A percentile compares a stretch with the other conserved stretches of the same genome.
Conservation (phyloP, 2,888 invertebrate genomes). For the Arctia plantaginis region DNA sequence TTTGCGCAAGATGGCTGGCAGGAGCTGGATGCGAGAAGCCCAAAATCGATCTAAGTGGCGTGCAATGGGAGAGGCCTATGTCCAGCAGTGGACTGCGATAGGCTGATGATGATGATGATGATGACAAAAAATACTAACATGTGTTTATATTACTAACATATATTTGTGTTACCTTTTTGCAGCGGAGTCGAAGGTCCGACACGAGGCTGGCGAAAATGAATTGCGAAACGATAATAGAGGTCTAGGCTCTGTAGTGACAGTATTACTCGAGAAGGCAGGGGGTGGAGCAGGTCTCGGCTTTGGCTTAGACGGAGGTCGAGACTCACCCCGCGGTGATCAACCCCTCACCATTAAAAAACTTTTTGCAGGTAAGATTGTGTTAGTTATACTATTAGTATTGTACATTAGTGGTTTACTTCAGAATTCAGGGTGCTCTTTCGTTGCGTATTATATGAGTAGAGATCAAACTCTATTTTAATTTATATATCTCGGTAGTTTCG, state of each 20-base stretch:
- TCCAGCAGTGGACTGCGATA: no score
- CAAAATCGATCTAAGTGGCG: no score
- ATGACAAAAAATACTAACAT: background rate
- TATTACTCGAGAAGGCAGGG: slow-evolving; percentile 85
- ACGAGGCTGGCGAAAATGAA: slow-evolving; percentile 49
- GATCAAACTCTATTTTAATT: background rate
- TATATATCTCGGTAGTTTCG: background rate
- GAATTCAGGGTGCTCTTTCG: background rate
- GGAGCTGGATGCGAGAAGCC: no score
- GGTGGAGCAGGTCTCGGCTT: slow-evolving; percentile 96
- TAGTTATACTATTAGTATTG: background rate
- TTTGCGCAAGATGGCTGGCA: no score
- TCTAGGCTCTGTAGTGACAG: slow-evolving; percentile 72
- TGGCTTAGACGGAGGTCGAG: slow-evolving; percentile 97
- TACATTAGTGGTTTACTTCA: background rate
- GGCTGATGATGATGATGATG: no score
- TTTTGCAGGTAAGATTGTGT: slow-evolving; percentile 91
- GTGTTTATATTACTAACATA: background rate
- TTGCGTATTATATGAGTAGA: background rate
- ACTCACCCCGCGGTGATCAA: slow-evolving; percentile 95
- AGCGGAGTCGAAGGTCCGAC: slow-evolving; percentile 81
- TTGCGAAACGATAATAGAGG: slow-evolving; percentile 46
- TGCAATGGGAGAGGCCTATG: no score
- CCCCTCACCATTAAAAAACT: slow-evolving; percentile 97
- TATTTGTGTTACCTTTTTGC: slow-evolving; percentile 33